These are phyloP conservation scores for Bemisia tabaci DNA, from an alignment of 1,140 invertebrate genomes.

Conservation along the genomic window DNA sequence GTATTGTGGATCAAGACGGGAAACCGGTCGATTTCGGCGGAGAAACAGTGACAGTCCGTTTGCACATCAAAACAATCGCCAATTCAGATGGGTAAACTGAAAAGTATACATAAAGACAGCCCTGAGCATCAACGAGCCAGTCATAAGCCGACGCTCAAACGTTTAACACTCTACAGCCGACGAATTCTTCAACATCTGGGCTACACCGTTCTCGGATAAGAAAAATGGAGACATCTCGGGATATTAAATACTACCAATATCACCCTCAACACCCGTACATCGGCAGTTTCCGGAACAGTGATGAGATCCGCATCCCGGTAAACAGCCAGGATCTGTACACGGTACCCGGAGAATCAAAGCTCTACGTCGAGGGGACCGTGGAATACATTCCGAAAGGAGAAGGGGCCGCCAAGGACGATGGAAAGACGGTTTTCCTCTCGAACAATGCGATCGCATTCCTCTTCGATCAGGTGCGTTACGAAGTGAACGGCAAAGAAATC, in stretches of 20 bases:
- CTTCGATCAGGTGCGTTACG: not conserved
- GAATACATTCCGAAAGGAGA: not conserved
- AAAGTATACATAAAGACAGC: not conserved
- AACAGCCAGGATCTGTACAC: constrained; percentile 29
- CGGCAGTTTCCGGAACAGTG: constrained; percentile 17
- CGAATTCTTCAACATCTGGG: not conserved
- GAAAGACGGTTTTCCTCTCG: not conserved
- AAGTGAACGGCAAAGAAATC: not conserved
- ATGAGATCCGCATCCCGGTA: constrained; percentile 28
- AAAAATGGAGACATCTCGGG: not conserved
- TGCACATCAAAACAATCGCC: constrained; percentile 12
- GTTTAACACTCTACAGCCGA: not conserved
- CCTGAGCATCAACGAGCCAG: not conserved
- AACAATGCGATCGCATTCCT: not conserved
- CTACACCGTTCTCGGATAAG: not conserved
- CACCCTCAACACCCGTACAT: not conserved
- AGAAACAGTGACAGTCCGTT: constrained; percentile 21
- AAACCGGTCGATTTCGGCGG: constrained; percentile 22
- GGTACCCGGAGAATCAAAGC: constrained; percentile 17
- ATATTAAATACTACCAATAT: not conserved
- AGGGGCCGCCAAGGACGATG: not conserved
- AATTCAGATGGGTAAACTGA: not conserved
- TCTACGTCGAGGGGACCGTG: not conserved
- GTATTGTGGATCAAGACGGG: constrained; percentile 23
- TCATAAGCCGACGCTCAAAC: not conserved